These are phyloP conservation scores for Rhyacophila brunnea DNA, from an alignment of 1,140 invertebrate genomes.

Conservation along the genomic window DNA sequence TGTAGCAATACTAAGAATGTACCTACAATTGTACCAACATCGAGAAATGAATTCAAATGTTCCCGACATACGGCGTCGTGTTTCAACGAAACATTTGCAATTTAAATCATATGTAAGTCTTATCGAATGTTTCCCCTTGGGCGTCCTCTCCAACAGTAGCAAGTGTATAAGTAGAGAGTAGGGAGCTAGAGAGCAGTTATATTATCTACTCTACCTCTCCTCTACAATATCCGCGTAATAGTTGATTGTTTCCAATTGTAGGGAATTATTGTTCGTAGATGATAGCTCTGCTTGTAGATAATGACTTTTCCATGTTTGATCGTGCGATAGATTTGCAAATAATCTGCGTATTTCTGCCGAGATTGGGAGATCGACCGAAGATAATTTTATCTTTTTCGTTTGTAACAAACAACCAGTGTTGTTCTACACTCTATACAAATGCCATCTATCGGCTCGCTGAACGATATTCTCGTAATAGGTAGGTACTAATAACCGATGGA, in stretches of 20 bases:
- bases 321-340: conserved; percentile 21
- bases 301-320: conserved; percentile 14
- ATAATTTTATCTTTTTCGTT: too few species aligned
- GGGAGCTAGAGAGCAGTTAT: not conserved
- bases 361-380: too few species aligned
- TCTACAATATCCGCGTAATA: not conserved
- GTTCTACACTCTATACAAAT: too few species aligned
- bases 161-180: conserved; percentile 8
- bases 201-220: not conserved
- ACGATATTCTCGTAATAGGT: too few species aligned
- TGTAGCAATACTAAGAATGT: too few species aligned
- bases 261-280: conserved; percentile 29
- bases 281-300: not conserved
- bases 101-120: conserved; percentile 33
- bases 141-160: conserved; percentile 16
- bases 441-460: too few species aligned
- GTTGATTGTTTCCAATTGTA: conserved; percentile 29
- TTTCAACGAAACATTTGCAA: conserved; percentile 31
- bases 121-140: conserved; percentile 23
- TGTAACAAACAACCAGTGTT: too few species aligned
- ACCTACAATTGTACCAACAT: too few species aligned
- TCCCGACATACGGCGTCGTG: conserved; percentile 20
- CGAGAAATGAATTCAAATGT: conserved; percentile 32
- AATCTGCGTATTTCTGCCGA: not conserved
- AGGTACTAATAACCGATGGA: too few species aligned